Evolutionary conservation across 1,140 invertebrate species (phyloP).

Genomic region (Mizuhopecten yessoensis): DNA sequence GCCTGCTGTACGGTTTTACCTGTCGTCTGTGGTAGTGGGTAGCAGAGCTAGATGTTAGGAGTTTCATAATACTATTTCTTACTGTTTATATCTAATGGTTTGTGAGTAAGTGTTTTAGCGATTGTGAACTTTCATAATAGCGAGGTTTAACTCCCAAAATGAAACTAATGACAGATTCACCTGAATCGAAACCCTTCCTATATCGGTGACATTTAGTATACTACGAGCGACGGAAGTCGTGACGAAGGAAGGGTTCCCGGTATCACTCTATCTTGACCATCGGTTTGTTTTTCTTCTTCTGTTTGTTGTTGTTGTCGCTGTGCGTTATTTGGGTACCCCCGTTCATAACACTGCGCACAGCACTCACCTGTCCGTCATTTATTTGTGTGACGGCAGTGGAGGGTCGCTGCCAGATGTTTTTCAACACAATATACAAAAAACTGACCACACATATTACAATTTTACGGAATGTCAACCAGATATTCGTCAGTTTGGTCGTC

Average conservation of each 20-base stretch:
- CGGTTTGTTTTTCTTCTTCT: neutral
- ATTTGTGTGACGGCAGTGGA: neutral
- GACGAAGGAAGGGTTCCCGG: neutral
- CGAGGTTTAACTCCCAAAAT: too few relatives aligned
- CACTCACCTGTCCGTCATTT: neutral
- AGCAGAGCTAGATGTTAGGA: too few relatives aligned
- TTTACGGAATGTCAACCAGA: constrained; percentile 42
- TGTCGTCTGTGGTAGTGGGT: too few relatives aligned
- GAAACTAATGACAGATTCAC: too few relatives aligned
- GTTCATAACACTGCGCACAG: neutral
- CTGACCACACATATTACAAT: neutral
- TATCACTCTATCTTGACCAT: constrained; percentile 1
- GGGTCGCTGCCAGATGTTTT: neutral
- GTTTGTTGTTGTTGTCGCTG: neutral
- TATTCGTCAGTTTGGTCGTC: constrained; percentile 23
- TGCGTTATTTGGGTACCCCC: neutral
- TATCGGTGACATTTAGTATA: too few relatives aligned
- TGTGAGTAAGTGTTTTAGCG: too few relatives aligned
- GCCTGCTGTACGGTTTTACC: too few relatives aligned
- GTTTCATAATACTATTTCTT: too few relatives aligned
- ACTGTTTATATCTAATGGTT: too few relatives aligned
- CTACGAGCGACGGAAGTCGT: too few relatives aligned
- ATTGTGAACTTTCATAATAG: too few relatives aligned
- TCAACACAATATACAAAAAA: neutral
- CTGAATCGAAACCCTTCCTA: too few relatives aligned